Evolutionary conservation across 1,140 invertebrate genomes (phyloP).

Genomic region (Neodiprion virginianus): DNA sequence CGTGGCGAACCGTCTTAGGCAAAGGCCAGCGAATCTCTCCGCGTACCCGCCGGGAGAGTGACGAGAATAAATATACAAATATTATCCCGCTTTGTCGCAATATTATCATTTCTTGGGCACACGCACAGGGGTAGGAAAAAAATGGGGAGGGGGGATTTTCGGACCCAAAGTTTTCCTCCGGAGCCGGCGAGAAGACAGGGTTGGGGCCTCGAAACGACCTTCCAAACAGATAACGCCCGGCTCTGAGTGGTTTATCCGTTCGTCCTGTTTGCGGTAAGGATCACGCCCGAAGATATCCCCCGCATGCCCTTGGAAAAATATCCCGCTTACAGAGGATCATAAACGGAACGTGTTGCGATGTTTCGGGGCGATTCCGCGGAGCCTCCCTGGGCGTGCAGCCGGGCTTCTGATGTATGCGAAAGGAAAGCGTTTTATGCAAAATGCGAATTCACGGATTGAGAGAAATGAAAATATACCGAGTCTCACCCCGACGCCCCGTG

Average conservation of each 20-base stretch:
- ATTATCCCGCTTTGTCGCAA: conserved; percentile 38
- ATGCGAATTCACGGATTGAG: not conserved
- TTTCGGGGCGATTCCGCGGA: not conserved
- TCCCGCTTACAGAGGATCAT: conserved; percentile 40
- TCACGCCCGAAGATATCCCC: conserved; percentile 36
- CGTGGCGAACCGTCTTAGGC: no score
- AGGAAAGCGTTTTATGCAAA: conserved; percentile 7
- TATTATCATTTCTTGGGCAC: conserved; percentile 36
- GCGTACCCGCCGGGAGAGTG: not conserved
- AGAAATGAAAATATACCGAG: conserved; percentile 3
- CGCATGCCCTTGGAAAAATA: conserved; percentile 24
- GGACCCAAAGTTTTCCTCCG: not conserved
- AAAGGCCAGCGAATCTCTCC: not conserved
- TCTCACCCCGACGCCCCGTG: not conserved
- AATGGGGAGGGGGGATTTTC: not conserved
- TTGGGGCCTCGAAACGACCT: not conserved
- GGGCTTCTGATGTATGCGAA: not conserved
- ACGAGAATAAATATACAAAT: conserved; percentile 31
- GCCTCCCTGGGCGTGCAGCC: not conserved
- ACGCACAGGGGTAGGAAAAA: conserved; percentile 9
- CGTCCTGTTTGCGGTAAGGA: conserved; percentile 43
- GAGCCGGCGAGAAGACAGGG: not conserved
- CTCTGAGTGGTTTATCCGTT: conserved; percentile 40
- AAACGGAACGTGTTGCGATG: conserved; percentile 22
- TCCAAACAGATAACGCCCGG: conserved; percentile 37